Conservation (phyloP, 2,113 vertebrate genomes). For the Panurus biarmicus region DNA sequence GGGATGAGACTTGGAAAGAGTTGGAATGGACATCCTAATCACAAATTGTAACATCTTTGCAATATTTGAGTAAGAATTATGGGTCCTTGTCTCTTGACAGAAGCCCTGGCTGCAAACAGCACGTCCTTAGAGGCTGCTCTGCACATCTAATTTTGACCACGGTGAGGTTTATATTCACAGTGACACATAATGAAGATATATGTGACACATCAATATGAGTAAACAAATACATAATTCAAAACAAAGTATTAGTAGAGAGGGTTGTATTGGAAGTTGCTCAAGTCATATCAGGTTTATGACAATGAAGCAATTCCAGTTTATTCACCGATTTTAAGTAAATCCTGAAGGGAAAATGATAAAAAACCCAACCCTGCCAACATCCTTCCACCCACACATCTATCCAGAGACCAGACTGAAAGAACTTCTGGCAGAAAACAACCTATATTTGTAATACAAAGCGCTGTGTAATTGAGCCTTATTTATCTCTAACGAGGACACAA, state of each 20-base stretch:
- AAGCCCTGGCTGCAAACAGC: neutral
- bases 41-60: neutral
- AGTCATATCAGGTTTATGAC: neutral
- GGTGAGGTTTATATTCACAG: constrained; percentile 26
- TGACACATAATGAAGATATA: constrained; percentile 39
- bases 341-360: neutral
- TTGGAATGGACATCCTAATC: neutral
- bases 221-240: constrained; percentile 61
- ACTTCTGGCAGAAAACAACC: neutral
- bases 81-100: neutral
- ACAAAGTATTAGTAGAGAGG: constrained; percentile 11
- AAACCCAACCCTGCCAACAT: neutral
- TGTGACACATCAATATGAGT: constrained; percentile 5
- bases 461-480: neutral
- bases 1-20: neutral
- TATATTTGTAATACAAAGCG: neutral
- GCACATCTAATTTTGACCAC: neutral
- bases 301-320: constrained; percentile 11
- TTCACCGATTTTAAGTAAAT: neutral
- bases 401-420: neutral
- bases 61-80: neutral
- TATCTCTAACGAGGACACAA: neutral
- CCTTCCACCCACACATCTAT: neutral
- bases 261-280: neutral
- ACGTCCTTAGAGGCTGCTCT: neutral